phyloP scores from a whole-genome alignment of 2,113 vertebrate species.

The Ceyx melanurus region DNA sequence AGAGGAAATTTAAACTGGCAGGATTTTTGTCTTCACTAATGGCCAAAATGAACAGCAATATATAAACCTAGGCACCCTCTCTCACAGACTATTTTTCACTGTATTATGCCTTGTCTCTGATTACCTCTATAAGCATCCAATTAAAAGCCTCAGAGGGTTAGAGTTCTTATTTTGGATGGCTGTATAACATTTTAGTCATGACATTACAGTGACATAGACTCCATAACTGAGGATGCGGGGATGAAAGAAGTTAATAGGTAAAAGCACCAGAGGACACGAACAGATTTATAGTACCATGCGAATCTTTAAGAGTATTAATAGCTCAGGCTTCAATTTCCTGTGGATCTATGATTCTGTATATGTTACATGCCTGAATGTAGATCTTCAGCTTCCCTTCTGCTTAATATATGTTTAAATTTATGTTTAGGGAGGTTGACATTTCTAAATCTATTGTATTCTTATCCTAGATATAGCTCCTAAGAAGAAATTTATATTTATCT shows the following conservation, averaged over 20 bases:
- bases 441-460: not conserved
- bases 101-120: not conserved
- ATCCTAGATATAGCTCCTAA: not conserved
- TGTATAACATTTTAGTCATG: not conserved
- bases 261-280: not conserved
- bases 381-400: rapidly evolving
- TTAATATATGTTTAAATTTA: not conserved
- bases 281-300: rapidly evolving
- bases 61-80: not conserved
- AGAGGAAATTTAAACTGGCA: not conserved
- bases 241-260: not conserved
- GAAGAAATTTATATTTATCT: not conserved
- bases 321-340: not conserved
- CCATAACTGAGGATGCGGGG: not conserved
- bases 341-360: not conserved
- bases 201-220: not conserved
- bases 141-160: not conserved
- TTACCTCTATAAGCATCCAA: not conserved
- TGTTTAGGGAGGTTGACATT: not conserved
- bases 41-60: not conserved
- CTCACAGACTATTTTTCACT: not conserved
- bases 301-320: not conserved
- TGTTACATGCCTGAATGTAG: not conserved
- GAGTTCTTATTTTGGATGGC: not conserved
- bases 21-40: not conserved